Evolutionary conservation across 2,888 invertebrate species (phyloP).

Genomic region (Zhuqinia jingwanae): DNA sequence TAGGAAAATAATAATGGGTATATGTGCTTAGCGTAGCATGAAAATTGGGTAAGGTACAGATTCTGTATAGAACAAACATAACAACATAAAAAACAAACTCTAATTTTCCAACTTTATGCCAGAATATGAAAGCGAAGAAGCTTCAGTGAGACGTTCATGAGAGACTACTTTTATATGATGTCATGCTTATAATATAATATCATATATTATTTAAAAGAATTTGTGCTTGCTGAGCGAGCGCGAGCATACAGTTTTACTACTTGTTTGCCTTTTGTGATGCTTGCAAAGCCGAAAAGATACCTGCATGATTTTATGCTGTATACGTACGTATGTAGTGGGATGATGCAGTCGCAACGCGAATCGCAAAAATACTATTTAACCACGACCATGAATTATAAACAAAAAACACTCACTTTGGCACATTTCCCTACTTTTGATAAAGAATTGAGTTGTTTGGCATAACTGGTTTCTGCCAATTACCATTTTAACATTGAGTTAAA

Average conservation of each 20-base stretch:
- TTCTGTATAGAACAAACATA: background rate
- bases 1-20: background rate
- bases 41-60: background rate
- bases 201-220: slow-evolving; percentile 18
- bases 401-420: slow-evolving; percentile 62
- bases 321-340: background rate
- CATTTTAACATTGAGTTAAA: too few relatives aligned
- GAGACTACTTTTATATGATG: too few relatives aligned
- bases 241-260: too few relatives aligned
- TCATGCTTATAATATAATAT: too few relatives aligned
- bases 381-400: slow-evolving; percentile 40
- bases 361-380: slow-evolving; percentile 14
- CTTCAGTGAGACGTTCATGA: too few relatives aligned
- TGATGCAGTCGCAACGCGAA: slow-evolving; percentile 22
- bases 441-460: slow-evolving; percentile 49
- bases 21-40: background rate
- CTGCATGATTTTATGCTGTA: background rate
- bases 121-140: slow-evolving; percentile 31
- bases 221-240: background rate
- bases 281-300: background rate
- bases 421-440: slow-evolving; percentile 60
- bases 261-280: background rate
- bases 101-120: too few relatives aligned
- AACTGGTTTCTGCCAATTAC: slow-evolving; percentile 60
- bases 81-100: too few relatives aligned